A percentile compares a stretch with the other conserved stretches of the same genome.
Evolutionary conservation across 2,113 vertebrate genomes (phyloP).

Genomic region (Pteropus alecto): DNA sequence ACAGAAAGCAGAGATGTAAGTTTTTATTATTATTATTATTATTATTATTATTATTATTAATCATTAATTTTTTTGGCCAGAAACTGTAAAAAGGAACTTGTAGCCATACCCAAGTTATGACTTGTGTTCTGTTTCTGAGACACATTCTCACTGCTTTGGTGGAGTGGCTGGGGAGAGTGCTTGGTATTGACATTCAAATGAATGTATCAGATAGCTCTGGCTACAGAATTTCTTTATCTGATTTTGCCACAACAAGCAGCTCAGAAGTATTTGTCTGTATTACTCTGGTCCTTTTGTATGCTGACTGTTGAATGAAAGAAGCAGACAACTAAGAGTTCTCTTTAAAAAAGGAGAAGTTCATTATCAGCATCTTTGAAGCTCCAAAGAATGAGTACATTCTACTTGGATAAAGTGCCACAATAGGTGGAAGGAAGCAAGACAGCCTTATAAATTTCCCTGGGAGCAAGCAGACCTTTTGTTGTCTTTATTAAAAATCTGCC

Average conservation of each 20-base stretch:
- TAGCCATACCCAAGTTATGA: not conserved
- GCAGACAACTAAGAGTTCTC: conserved; percentile 17
- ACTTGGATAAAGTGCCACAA: conserved; percentile 43
- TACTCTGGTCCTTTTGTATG: conserved; percentile 48
- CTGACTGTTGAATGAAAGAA: conserved; percentile 62
- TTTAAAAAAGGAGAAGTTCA: conserved; percentile 56
- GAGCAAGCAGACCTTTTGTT: conserved; percentile 49
- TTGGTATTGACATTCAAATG: conserved; percentile 67
- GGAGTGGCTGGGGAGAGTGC: conserved; percentile 14
- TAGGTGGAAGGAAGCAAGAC: conserved; percentile 37
- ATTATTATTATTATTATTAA: too few species aligned
- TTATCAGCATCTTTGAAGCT: conserved; percentile 54
- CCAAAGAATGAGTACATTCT: conserved; percentile 38
- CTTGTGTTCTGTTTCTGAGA: conserved; percentile 21
- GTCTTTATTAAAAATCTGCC: conserved; percentile 62
- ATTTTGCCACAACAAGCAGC: conserved; percentile 53
- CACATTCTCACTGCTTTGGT: not conserved
- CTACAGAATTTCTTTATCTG: conserved; percentile 57
- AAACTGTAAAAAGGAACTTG: conserved; percentile 31
- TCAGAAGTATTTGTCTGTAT: conserved; percentile 54
- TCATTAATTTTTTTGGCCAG: not conserved
- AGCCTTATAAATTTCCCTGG: conserved; percentile 41
- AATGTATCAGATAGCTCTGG: conserved; percentile 39
- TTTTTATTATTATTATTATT: too few species aligned
- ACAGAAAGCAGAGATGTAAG: not conserved